Conservation (phyloP, 2,113 vertebrate species). For the Australoheros scitulus region DNA sequence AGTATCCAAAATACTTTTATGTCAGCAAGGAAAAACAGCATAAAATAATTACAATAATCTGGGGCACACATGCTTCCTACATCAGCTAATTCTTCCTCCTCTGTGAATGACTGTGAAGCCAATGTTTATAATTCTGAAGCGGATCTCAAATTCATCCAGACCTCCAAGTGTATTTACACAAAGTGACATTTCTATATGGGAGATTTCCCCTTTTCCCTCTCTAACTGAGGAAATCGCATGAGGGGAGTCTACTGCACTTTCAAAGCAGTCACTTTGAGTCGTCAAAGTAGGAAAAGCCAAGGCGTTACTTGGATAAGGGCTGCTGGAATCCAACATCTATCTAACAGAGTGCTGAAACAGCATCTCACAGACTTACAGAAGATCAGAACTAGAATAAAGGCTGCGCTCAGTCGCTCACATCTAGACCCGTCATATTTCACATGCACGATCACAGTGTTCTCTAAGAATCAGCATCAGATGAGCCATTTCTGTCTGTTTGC, state of each 20-base stretch:
- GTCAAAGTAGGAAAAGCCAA: background rate
- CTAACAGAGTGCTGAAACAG: conserved; percentile 14
- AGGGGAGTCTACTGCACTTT: background rate
- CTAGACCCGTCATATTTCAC: conserved; percentile 34
- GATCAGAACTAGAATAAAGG: conserved; percentile 7
- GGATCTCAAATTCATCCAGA: conserved; percentile 65
- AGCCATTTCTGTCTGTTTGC: conserved; percentile 11
- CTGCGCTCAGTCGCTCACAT: conserved; percentile 43
- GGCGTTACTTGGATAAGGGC: background rate
- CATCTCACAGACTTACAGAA: conserved; percentile 5
- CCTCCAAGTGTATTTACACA: conserved; percentile 69
- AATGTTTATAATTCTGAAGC: conserved; percentile 70
- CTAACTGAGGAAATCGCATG: conserved; percentile 37
- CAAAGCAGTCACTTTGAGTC: background rate
- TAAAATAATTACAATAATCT: conserved; percentile 77
- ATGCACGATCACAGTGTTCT: conserved; percentile 35
- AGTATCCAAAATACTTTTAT: conserved; percentile 71
- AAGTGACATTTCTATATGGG: conserved; percentile 69
- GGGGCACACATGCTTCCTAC: conserved; percentile 74
- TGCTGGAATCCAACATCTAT: background rate
- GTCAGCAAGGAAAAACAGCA: conserved; percentile 71
- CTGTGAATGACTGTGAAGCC: conserved; percentile 58
- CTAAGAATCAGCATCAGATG: conserved; percentile 1
- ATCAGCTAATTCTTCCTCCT: conserved; percentile 73
- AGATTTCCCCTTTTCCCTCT: conserved; percentile 35